phyloP scores from a whole-genome alignment of 2,888 invertebrate species.

The Lamellibrachia columna region DNA sequence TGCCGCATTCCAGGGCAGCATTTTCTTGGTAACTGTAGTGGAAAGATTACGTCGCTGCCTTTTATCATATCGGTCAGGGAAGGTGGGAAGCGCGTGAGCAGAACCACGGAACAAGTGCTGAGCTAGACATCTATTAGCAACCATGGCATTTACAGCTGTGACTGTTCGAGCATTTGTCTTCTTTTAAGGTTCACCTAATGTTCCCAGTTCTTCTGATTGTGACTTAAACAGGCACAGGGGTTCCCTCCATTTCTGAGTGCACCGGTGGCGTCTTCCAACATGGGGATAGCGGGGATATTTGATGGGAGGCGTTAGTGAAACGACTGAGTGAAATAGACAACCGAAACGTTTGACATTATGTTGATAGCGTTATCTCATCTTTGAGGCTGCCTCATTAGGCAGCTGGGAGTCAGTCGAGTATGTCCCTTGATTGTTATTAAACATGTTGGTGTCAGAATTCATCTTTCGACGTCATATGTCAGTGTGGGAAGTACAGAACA shows the following conservation, averaged over 20 bases:
- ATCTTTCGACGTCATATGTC: constrained; percentile 3
- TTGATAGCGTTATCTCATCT: not conserved
- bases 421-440: constrained; percentile 6
- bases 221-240: not conserved
- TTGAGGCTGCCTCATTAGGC: not conserved
- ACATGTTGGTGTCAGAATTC: constrained; percentile 16
- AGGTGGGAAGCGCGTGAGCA: not conserved
- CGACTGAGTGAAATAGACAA: not conserved
- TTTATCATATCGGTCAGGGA: not conserved
- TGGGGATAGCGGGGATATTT: not conserved
- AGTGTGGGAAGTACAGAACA: not conserved
- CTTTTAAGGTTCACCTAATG: not conserved
- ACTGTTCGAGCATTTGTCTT: not conserved
- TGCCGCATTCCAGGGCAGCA: not conserved
- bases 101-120: not conserved
- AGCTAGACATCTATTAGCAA: not conserved
- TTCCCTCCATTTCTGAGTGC: not conserved
- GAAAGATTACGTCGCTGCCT: not conserved
- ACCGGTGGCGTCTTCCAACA: not conserved
- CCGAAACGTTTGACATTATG: not conserved
- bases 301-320: not conserved
- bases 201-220: not conserved
- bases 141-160: not conserved
- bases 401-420: not conserved
- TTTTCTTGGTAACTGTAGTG: not conserved